These are phyloP conservation scores for human (Homo sapiens) DNA, from an alignment of 2,113 vertebrate genomes.

Conservation along the genomic window DNA sequence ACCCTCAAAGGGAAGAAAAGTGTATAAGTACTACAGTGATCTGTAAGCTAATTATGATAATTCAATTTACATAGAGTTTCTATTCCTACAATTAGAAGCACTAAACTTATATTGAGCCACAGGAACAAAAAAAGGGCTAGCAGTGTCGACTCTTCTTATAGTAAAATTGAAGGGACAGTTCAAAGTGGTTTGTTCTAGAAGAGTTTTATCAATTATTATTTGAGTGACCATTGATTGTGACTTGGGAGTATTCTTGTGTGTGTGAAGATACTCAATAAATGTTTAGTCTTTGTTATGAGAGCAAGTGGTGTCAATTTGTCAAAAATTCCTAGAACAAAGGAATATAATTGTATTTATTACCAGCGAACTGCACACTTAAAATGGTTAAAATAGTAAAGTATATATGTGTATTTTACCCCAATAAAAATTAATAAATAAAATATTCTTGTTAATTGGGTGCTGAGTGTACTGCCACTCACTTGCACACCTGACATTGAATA, in stretches of 20 bases:
- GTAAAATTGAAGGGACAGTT: background rate
- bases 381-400: background rate
- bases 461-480: background rate
- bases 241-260: background rate
- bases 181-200: background rate
- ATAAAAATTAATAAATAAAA: background rate
- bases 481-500: fast-evolving
- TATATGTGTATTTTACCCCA: background rate
- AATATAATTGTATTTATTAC: background rate
- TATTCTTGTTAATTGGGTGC: background rate
- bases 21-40: background rate
- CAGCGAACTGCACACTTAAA: background rate
- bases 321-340: background rate
- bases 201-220: background rate
- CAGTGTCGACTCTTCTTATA: background rate
- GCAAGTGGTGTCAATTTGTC: background rate
- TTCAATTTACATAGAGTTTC: background rate
- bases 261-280: background rate
- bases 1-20: background rate
- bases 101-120: background rate
- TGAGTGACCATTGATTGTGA: background rate
- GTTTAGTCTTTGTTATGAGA: background rate
- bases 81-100: background rate
- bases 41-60: background rate
- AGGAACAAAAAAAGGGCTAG: background rate